Conservation (phyloP, 2,888 invertebrate genomes). For the Cistogaster globosa region DNA sequence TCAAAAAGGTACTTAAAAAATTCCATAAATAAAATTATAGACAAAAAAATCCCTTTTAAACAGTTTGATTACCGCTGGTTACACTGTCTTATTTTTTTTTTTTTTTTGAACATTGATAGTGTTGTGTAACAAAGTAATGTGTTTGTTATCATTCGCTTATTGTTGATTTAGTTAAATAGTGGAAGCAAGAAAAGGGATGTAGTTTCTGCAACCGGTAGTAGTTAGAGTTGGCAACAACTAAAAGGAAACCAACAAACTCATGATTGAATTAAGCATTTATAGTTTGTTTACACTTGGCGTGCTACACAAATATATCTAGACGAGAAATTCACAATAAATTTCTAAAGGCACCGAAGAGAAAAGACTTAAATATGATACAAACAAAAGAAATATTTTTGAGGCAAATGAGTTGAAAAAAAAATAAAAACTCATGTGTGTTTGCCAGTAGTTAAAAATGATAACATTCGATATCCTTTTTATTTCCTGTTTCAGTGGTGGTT, state of each 20-base stretch:
- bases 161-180: constrained; percentile 58
- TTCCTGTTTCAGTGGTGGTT: constrained; percentile 39
- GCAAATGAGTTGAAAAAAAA: background rate
- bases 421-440: constrained; percentile 28
- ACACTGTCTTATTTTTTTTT: background rate
- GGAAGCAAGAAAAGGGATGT: background rate
- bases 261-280: constrained; percentile 82
- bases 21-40: too few relatives aligned
- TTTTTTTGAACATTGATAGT: constrained; percentile 33
- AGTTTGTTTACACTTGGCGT: constrained; percentile 75
- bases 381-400: constrained; percentile 2
- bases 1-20: too few relatives aligned
- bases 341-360: background rate
- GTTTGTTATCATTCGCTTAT: constrained; percentile 44
- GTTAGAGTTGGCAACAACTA: constrained; percentile 25
- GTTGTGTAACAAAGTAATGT: constrained; percentile 61
- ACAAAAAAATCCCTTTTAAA: background rate
- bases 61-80: constrained; percentile 34
- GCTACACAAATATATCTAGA: constrained; percentile 54
- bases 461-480: constrained; percentile 67
- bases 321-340: constrained; percentile 9
- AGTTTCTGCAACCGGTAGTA: constrained; percentile 3
- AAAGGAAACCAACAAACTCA: constrained; percentile 68
- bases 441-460: constrained; percentile 39
- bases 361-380: constrained; percentile 13